Conservation (phyloP, 1,140 invertebrate species). For the Archivesica marissinica region DNA sequence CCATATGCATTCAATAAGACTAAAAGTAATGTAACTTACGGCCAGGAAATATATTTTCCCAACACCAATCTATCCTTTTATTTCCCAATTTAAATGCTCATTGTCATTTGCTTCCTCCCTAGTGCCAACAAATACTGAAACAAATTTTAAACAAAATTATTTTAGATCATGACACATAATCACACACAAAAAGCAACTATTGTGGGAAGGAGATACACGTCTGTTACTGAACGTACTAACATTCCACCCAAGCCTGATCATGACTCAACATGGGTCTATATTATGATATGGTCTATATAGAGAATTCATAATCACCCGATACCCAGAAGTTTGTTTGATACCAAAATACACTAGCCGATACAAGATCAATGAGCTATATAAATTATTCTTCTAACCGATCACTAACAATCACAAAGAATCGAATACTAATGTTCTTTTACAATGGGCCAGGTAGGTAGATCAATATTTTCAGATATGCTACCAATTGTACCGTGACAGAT, state of each 20-base stretch:
- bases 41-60: no score
- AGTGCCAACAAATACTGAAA: no score
- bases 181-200: no score
- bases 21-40: no score
- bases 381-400: background rate
- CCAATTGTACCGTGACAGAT: background rate
- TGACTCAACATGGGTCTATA: conserved; percentile 20
- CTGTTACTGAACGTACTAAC: background rate
- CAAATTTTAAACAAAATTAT: no score
- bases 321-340: conserved; percentile 1
- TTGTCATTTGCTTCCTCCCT: no score
- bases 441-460: background rate
- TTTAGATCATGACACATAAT: no score
- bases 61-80: no score
- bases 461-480: background rate
- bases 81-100: no score
- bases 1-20: no score
- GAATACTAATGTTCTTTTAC: conserved; percentile 31
- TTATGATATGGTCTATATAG: background rate
- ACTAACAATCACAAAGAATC: background rate
- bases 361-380: background rate
- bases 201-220: no score
- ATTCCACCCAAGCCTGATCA: background rate
- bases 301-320: background rate
- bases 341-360: conserved; percentile 5